Base-by-base conservation (phyloP, 35 echinoderm and acorn worm genomes). In the Ophiothrix spiculata region DNA sequence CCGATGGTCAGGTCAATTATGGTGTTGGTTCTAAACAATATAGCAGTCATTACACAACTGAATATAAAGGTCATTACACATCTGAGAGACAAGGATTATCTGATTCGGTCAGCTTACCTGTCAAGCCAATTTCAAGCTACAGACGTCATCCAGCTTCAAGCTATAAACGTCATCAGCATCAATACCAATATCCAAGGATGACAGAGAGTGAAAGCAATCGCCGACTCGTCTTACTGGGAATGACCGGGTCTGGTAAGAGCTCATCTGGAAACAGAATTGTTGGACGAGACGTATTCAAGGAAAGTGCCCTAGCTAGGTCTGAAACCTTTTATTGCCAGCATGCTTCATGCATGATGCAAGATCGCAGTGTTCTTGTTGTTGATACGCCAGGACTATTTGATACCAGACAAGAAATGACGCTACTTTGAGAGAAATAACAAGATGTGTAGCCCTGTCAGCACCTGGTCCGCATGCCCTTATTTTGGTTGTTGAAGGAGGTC, bases 351-450 rank as follows among this genome's bases (percentile, higher is more conserved):
- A 69, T 25, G 23, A 28, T 69, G 23, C 8, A 15, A 69, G 60
- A 28, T 10, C 60, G 60, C 1, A 25, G 1, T 10, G 60, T 69
- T n/a, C 16, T 69, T 28, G 60, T 69, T 28, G 60, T 69, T 69
- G 60, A 69, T 69, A 69, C 60, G 29, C 60, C 60, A 25, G 60
- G 60, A 69, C 60, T 69, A 25, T 69, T 69, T n/a, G 60, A 69
- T 28, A 69, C 60, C 8, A 69, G 60, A 69, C 60, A 69, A 69
- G 60, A 6, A 69, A 69, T n/a, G 60, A 69, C 25, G 60, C 17
- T 69, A 69, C 60, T 25, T 12, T 69, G 60, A 15, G 60, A 69
- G 60, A 69, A 69, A 69, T 69, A 25, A 69, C 60, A 25, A 69
- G 60, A 69, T 69, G 60, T 69, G 60, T 69, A 25, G 17, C 3